Evolutionary conservation across 2,797 vertebrate species (phyloP).

Genomic region (Girardinus metallicus): DNA sequence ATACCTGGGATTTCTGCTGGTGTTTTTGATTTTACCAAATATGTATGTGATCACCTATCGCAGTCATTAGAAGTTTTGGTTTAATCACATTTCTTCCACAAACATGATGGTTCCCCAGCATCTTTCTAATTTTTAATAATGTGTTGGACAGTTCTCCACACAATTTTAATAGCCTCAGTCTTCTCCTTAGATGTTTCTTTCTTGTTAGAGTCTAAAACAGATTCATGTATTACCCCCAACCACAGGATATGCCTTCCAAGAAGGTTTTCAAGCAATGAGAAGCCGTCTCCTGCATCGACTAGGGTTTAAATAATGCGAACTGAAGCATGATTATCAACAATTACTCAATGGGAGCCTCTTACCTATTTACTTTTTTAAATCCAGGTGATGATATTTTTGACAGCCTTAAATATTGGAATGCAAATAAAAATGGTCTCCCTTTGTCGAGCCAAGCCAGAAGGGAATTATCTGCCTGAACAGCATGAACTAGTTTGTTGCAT

Average conservation of each 20-base stretch:
- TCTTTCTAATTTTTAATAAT: neutral
- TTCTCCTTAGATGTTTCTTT: neutral
- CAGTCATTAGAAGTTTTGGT: neutral
- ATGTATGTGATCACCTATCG: neutral
- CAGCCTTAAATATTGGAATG: neutral
- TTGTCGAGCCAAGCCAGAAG: conserved; percentile 69
- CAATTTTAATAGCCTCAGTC: neutral
- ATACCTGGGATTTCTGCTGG: neutral
- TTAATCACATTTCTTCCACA: neutral
- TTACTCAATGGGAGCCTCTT: neutral
- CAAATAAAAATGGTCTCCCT: conserved; percentile 55
- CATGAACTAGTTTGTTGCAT: conserved; percentile 45
- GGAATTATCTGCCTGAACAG: conserved; percentile 20
- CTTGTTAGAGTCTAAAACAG: neutral
- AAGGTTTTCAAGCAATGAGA: neutral
- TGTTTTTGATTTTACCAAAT: conserved; percentile 2
- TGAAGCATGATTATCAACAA: neutral
- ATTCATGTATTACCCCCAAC: neutral
- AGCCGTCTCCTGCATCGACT: neutral
- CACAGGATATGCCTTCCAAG: neutral
- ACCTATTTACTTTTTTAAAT: neutral
- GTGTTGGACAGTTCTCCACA: neutral
- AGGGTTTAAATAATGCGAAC: neutral
- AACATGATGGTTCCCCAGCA: neutral
- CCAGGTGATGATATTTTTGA: too few species aligned